Conservation (phyloP, 2,113 vertebrate species). For the Centropus bengalensis region DNA sequence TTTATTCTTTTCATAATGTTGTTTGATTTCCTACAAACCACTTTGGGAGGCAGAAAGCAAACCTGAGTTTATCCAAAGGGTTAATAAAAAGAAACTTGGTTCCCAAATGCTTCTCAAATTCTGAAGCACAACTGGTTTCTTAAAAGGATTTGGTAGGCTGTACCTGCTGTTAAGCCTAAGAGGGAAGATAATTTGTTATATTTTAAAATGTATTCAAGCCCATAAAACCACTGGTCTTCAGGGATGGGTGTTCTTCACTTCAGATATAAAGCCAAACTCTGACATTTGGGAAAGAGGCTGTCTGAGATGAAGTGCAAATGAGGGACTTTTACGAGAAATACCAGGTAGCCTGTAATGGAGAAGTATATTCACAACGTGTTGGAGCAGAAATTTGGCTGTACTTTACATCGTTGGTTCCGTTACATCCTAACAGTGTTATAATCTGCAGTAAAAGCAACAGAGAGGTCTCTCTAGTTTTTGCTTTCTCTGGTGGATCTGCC, state of each 20-base stretch:
- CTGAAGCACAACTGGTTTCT: neutral
- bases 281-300: neutral
- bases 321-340: neutral
- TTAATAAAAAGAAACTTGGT: neutral
- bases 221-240: slow-evolving; percentile 28
- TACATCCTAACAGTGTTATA: neutral
- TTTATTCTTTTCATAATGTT: neutral
- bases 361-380: neutral
- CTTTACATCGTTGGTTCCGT: neutral
- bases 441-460: neutral
- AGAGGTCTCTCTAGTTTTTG: neutral
- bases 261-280: slow-evolving; percentile 1
- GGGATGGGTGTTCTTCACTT: neutral
- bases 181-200: slow-evolving; percentile 47
- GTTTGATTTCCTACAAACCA: neutral
- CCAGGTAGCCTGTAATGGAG: neutral
- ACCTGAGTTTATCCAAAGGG: neutral
- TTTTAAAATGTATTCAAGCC: slow-evolving; percentile 31
- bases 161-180: slow-evolving; percentile 3
- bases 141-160: slow-evolving; percentile 20
- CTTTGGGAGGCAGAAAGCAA: neutral
- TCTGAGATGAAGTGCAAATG: neutral
- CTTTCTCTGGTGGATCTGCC: neutral
- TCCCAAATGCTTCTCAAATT: neutral
- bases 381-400: neutral